phyloP scores from a whole-genome alignment of 1,140 invertebrate genomes.

The Oryzaephilus surinamensis region DNA sequence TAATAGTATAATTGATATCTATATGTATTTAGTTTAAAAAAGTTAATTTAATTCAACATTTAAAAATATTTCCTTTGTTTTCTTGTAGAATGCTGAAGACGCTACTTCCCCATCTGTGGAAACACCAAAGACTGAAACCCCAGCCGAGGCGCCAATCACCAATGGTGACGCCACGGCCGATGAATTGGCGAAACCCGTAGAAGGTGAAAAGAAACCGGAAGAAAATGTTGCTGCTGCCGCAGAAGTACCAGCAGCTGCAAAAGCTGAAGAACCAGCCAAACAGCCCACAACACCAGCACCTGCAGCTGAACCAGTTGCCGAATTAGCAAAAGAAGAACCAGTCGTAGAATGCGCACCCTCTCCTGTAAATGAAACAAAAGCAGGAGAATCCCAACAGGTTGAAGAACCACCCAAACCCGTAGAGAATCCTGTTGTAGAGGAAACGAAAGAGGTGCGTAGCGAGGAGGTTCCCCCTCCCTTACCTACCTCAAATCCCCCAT shows the following conservation, averaged over 20 bases:
- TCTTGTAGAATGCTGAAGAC: slow-evolving; percentile 28
- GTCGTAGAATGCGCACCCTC: slow-evolving; percentile 13
- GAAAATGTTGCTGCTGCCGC: slow-evolving; percentile 11
- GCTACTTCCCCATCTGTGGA: slow-evolving; percentile 22
- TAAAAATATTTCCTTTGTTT: neutral
- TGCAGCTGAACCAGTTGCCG: slow-evolving; percentile 9
- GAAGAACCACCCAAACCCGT: slow-evolving; percentile 13
- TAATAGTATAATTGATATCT: no score
- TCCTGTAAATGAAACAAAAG: slow-evolving; percentile 15
- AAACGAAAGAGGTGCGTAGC: slow-evolving; percentile 36
- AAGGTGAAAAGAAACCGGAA: slow-evolving; percentile 13
- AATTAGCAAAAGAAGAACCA: slow-evolving; percentile 17
- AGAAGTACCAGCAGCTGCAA: slow-evolving; percentile 9
- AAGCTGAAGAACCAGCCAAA: slow-evolving; percentile 11
- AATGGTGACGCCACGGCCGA: slow-evolving; percentile 11
- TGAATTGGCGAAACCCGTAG: slow-evolving; percentile 12
- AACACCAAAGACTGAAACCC: slow-evolving; percentile 21
- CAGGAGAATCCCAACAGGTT: slow-evolving; percentile 14
- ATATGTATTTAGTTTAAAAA: no score
- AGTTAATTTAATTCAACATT: no score
- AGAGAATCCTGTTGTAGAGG: slow-evolving; percentile 20
- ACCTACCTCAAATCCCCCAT: slow-evolving; percentile 34
- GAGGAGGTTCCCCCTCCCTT: slow-evolving; percentile 36
- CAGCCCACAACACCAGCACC: slow-evolving; percentile 9
- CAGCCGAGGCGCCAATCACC: slow-evolving; percentile 4